Evolutionary conservation across 2,113 vertebrate genomes (phyloP).

Genomic region (Eonycteris spelaea): DNA sequence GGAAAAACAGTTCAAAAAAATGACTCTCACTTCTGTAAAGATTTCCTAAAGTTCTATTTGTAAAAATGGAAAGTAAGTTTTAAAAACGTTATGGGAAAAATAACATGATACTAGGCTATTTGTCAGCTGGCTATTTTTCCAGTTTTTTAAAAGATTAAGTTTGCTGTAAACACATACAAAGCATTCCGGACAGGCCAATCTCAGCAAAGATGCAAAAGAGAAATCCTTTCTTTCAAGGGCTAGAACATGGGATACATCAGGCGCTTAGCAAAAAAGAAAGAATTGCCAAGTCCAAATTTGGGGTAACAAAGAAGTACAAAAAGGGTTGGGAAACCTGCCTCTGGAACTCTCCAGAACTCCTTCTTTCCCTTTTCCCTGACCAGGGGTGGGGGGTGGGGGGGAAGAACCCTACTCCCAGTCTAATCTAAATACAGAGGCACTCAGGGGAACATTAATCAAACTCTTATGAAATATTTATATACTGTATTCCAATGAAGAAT

Average conservation of each 20-base stretch:
- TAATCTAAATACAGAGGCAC: background rate
- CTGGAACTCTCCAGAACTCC: conserved; percentile 28
- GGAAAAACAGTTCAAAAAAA: background rate
- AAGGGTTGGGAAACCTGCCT: background rate
- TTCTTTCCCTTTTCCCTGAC: background rate
- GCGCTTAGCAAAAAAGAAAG: conserved; percentile 30
- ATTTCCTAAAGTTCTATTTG: conserved; percentile 37
- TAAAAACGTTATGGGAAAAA: background rate
- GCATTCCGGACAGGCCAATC: conserved; percentile 16
- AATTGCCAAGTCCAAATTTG: conserved; percentile 30
- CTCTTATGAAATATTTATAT: background rate
- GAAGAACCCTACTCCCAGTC: background rate
- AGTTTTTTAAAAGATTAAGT: conserved; percentile 27
- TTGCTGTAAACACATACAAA: conserved; percentile 41
- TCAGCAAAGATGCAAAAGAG: background rate
- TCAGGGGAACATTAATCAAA: background rate
- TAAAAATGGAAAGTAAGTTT: conserved; percentile 48
- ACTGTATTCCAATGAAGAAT: background rate
- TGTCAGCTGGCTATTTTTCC: conserved; percentile 31
- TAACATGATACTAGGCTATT: conserved; percentile 3
- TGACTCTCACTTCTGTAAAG: conserved; percentile 1
- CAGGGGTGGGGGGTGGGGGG: background rate
- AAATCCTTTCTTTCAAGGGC: conserved; percentile 49
- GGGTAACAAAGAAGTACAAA: conserved; percentile 11
- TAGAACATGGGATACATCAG: conserved; percentile 11